Conservation (phyloP, 92 coral and sea anemone genomes). For the Phenganax subtilis region DNA sequence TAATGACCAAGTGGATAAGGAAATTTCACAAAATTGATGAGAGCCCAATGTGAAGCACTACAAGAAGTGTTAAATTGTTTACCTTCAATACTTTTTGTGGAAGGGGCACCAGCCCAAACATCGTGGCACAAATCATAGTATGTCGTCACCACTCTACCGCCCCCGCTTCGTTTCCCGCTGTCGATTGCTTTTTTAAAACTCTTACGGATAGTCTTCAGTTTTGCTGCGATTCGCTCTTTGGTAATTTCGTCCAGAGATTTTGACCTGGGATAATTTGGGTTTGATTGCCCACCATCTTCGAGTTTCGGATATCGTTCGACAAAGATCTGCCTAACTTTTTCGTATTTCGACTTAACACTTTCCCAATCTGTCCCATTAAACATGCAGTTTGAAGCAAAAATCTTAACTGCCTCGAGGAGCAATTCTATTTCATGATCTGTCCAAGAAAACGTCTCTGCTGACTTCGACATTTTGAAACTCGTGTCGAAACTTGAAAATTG, state of each 20-base stretch:
- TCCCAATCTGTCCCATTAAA: slow-evolving; percentile 4
- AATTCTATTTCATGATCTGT: slow-evolving; percentile 20
- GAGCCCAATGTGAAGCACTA: background rate
- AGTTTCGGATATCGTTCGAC: slow-evolving; percentile 7
- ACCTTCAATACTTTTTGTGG: slow-evolving; percentile 12
- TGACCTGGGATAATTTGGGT: background rate
- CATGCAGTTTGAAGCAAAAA: background rate
- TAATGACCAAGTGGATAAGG: background rate
- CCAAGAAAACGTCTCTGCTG: background rate
- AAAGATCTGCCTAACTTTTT: background rate
- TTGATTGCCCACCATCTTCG: background rate
- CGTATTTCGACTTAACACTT: slow-evolving; percentile 3
- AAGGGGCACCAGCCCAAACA: background rate
- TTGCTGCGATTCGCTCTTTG: background rate
- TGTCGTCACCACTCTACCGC: background rate
- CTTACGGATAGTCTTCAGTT: background rate
- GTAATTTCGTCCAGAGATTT: background rate
- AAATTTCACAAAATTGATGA: background rate
- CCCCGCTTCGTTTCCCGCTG: background rate
- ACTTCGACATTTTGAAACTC: no score
- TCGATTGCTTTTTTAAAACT: background rate
- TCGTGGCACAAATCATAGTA: background rate
- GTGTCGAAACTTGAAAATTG: no score
- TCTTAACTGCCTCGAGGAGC: background rate
- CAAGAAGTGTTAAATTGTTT: background rate